phyloP scores from a whole-genome alignment of 2,888 invertebrate genomes.

The Cyclophora albipunctata region DNA sequence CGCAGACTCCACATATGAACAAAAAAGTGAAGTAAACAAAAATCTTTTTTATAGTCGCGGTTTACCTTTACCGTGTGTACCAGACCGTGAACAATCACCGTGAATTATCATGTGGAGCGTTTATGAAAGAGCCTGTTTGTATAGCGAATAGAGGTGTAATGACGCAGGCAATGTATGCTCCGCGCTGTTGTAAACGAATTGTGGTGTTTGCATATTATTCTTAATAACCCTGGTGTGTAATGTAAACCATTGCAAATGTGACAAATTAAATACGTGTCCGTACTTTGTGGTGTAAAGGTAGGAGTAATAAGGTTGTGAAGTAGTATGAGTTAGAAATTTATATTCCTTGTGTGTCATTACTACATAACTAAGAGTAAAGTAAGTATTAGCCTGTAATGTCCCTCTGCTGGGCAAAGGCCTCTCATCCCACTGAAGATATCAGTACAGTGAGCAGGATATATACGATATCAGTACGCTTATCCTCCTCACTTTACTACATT shows the following conservation, averaged over 20 bases:
- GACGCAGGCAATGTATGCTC: slow-evolving; percentile 40
- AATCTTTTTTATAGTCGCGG: slow-evolving; percentile 69
- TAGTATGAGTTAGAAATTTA: too few relatives aligned
- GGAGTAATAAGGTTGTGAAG: too few relatives aligned
- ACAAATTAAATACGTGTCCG: not conserved
- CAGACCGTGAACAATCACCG: slow-evolving; percentile 71
- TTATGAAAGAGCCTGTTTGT: slow-evolving; percentile 65
- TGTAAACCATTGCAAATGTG: slow-evolving; percentile 11
- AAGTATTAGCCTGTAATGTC: too few relatives aligned
- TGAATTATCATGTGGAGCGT: slow-evolving; percentile 68
- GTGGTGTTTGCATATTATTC: slow-evolving; percentile 52
- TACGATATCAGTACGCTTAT: too few relatives aligned
- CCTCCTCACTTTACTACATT: too few relatives aligned
- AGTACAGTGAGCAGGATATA: too few relatives aligned
- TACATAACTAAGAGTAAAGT: too few relatives aligned
- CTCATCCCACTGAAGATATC: too few relatives aligned
- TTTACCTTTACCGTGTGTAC: slow-evolving; percentile 63
- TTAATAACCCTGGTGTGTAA: slow-evolving; percentile 29
- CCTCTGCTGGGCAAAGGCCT: too few relatives aligned
- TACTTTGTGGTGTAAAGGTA: too few relatives aligned
- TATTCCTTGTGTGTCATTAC: too few relatives aligned
- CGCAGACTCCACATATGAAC: slow-evolving; percentile 54
- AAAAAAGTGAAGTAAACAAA: slow-evolving; percentile 61
- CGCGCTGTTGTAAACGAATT: slow-evolving; percentile 47
- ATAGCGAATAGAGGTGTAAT: slow-evolving; percentile 55